A percentile compares a stretch with the other conserved stretches of the same genome.
These are phyloP conservation scores for Adelognathus sp. DNA, from an alignment of 2,888 invertebrate species.

Conservation along the genomic window DNA sequence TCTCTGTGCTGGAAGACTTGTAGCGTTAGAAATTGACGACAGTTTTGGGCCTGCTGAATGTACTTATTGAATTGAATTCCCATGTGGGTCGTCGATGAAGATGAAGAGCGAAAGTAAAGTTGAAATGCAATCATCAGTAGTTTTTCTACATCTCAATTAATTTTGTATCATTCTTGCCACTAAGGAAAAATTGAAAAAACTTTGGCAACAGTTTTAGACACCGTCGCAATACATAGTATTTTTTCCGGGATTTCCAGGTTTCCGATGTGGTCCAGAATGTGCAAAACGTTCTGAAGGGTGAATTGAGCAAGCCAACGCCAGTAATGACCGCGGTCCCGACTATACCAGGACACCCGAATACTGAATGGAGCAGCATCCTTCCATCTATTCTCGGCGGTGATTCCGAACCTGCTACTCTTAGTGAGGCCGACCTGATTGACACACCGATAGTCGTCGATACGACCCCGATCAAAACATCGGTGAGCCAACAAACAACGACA, in stretches of 20 bases:
- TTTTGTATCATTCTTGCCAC: no score
- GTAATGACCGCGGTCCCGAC: conserved; percentile 73
- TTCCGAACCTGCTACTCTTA: conserved; percentile 83
- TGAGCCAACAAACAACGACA: background rate
- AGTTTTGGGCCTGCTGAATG: no score
- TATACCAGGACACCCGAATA: conserved; percentile 77
- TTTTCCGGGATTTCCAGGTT: conserved; percentile 83
- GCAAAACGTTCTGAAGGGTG: conserved; percentile 91
- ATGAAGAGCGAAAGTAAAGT: no score
- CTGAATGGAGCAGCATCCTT: conserved; percentile 89
- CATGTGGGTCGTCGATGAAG: no score
- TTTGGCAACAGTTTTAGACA: no score
- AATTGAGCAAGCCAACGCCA: conserved; percentile 83
- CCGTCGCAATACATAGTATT: no score
- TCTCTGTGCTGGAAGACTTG: no score
- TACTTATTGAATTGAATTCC: no score
- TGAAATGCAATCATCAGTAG: no score
- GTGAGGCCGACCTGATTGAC: conserved; percentile 66
- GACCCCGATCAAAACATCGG: conserved; percentile 48
- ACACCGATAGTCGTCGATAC: conserved; percentile 53
- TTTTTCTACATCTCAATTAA: no score
- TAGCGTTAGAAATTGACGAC: no score
- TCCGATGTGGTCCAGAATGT: conserved; percentile 92
- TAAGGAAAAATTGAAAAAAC: no score
- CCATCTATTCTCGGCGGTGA: conserved; percentile 91